These are phyloP conservation scores for Anastrepha ludens DNA, from an alignment of 1,140 invertebrate species.

Conservation along the genomic window DNA sequence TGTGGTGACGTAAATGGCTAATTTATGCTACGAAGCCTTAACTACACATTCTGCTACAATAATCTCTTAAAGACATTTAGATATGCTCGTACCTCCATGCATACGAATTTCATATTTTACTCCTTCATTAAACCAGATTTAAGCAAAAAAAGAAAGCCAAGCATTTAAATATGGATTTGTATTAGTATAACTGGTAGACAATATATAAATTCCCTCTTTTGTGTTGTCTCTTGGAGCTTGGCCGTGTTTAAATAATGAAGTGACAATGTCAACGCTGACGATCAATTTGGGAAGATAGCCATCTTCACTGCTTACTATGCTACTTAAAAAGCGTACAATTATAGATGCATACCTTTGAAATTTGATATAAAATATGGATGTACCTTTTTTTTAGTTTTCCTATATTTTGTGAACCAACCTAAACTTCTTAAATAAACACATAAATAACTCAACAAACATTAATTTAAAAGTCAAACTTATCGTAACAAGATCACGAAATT, in stretches of 20 bases:
- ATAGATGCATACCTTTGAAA: background rate
- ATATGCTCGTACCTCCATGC: background rate
- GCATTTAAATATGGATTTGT: conserved; percentile 19
- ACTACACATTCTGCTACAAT: background rate
- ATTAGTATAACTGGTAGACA: background rate
- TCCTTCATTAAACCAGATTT: background rate
- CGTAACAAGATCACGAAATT: conserved; percentile 26
- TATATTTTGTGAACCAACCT: background rate
- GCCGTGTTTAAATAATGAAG: conserved; percentile 26
- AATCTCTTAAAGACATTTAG: too few species aligned
- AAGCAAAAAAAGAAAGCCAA: background rate
- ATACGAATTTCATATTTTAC: conserved; percentile 28
- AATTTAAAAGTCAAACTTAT: background rate
- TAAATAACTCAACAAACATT: background rate
- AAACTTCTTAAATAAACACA: background rate
- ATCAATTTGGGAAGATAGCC: conserved; percentile 14
- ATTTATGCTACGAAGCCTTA: conserved; percentile 2
- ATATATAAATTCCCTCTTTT: background rate
- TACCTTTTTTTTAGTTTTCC: background rate
- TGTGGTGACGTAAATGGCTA: conserved; percentile 29
- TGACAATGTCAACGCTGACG: conserved; percentile 42
- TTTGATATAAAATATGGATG: too few species aligned
- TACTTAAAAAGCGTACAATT: background rate
- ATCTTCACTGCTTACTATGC: conserved; percentile 25
- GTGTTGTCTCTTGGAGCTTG: background rate